Base-by-base conservation (phyloP, 2,888 invertebrate genomes). In the Neoitamus cyanurus region DNA sequence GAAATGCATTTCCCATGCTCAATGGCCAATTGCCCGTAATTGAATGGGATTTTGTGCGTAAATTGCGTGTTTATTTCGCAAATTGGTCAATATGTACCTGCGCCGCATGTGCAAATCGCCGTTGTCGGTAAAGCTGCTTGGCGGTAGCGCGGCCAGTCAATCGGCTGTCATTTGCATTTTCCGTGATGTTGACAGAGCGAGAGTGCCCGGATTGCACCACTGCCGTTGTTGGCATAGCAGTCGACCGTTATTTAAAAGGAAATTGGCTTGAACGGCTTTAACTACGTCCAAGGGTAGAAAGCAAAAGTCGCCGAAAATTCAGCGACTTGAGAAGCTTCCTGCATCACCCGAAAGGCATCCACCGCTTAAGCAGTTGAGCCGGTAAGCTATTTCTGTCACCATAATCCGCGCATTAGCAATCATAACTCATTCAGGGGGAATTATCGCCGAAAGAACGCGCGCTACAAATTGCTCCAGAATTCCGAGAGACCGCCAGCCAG, bases 1-100 rank as follows among this genome's bases (percentile, higher is more conserved):
- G 80, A 80, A 80, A 80, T 80, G 80, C 80, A 80, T 80, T 80
- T 80, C 80, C 80, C 80, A 80, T 80, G 80, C 68, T 68, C 80
- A 68, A 80, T 48, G 34, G 80, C 31, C 36, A 58, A 58, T 58
- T 58, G 58, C 30, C 68, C 42, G 36, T 68, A 80, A 68, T 80
- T 80, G 80, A 42, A 80, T 68, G 80, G 36, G 58, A 58, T 68
- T 80, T 30, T 15, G 34, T 80, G 80, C 80, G 80, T 80, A 58
- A 80, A 80, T 80, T 80, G 80, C 80, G 80, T 80, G 80, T 58
- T 58, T 80, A 58, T 80, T 80, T 58, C 68, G 58, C 58, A 80
- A 80, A 80, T 68, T 80, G 68, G 68, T 28, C 58, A 80, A 80
- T 68, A 80, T 58, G 58, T 58, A 58, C 58, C 58, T 58, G 31